Evolutionary conservation across 2,888 invertebrate genomes (phyloP), one percentile per base, ranked within the genome.

Genomic region (Andrena bicolor): DNA sequence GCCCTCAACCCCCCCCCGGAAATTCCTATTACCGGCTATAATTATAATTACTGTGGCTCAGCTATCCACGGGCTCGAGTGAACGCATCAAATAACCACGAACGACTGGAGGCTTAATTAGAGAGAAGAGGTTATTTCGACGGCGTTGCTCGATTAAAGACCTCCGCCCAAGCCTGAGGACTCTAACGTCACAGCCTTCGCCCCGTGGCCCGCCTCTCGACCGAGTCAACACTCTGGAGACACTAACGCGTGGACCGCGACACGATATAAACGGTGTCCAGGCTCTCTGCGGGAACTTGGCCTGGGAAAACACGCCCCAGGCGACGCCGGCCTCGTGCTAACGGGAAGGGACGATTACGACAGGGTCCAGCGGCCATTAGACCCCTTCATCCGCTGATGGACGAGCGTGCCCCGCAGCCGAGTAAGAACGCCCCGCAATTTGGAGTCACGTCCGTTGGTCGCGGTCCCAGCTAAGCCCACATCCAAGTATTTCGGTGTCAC

Each of bases 321-420:
- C 74, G 69, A 41, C 28, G 30, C 30, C 1, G 41, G 48, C 60
- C 51, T 30, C 23, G 30, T 56, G 75, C 61, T 65, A 82, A 71
- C 75, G 56, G 80, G 74, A 74, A 65, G 64, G 28, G 64, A 32
- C 81, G 81, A 81, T 80, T 81, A 81, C 72, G 8, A 32, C 60
- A 41, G 66, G 41, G 64, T 73, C 73, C 80, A 80, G 63, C 80
- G 60, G 68, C 83, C 79, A 75, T 83, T 83, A 83, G 79, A 83
- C 79, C 64, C 35, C 74, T 58, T 75, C 74, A 10, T 74, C 60
- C 81, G 20, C 56, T 68, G 80, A 80, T 41, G 66, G 63, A 80
- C 63, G 68, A 64, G 56, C n/a, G 23, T 32, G 28, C 16, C 30
- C 53, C 32, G 30, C 7, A 20, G 53, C 32, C 49, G 26, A 10